phyloP scores from a whole-genome alignment of 1,140 invertebrate species.

The Zaprionus africanus region DNA sequence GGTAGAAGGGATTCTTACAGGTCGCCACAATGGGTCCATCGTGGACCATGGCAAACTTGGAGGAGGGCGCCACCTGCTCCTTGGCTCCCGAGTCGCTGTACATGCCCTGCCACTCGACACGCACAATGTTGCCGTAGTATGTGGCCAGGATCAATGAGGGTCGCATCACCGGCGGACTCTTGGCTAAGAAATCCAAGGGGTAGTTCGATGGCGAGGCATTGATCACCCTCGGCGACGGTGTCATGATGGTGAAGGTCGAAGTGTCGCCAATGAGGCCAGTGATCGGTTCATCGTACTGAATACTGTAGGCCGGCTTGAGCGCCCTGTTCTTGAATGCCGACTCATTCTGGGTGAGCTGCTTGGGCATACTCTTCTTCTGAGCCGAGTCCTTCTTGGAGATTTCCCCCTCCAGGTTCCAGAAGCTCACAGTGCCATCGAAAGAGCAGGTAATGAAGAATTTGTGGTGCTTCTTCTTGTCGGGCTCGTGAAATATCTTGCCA shows the following conservation, averaged over 20 bases:
- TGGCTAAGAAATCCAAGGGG: slow-evolving; percentile 73
- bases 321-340: slow-evolving; percentile 87
- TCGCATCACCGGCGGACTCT: slow-evolving; percentile 71
- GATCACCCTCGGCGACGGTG: slow-evolving; percentile 33
- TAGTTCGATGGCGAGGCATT: slow-evolving; percentile 53
- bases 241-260: slow-evolving; percentile 45
- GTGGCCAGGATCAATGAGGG: slow-evolving; percentile 78
- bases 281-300: slow-evolving; percentile 84
- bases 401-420: slow-evolving; percentile 88
- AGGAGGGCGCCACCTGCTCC: slow-evolving; percentile 84
- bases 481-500: slow-evolving; percentile 85
- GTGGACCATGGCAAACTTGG: slow-evolving; percentile 86
- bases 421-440: slow-evolving; percentile 88
- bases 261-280: slow-evolving; percentile 79
- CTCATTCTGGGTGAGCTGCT: slow-evolving; percentile 85
- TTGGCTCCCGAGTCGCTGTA: slow-evolving; percentile 84
- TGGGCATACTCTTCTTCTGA: slow-evolving; percentile 84
- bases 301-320: slow-evolving; percentile 87
- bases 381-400: slow-evolving; percentile 29
- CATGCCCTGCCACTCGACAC: slow-evolving; percentile 84
- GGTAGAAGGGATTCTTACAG: slow-evolving; percentile 86
- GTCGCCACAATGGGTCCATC: slow-evolving; percentile 87
- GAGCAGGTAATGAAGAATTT: slow-evolving; percentile 88
- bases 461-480: slow-evolving; percentile 83
- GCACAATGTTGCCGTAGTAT: slow-evolving; percentile 58